These are phyloP conservation scores for Zygaena filipendulae DNA, from an alignment of 2,888 invertebrate species.

Conservation along the genomic window DNA sequence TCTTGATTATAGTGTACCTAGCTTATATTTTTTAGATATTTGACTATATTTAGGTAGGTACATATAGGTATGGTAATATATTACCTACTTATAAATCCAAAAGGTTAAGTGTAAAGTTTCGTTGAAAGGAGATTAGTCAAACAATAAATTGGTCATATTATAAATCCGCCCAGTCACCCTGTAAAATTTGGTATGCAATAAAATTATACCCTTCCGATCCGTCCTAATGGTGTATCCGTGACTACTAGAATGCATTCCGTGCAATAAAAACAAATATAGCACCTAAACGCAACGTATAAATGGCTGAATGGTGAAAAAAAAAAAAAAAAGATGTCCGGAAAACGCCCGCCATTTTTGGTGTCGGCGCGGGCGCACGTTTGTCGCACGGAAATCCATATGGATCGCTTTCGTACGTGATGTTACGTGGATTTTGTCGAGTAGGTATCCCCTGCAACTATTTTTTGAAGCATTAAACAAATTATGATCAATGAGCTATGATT, in stretches of 20 bases:
- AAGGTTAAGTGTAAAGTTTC: too few species aligned
- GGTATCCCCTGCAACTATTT: slow-evolving; percentile 19
- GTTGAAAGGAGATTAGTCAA: too few species aligned
- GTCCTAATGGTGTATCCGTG: slow-evolving; percentile 54
- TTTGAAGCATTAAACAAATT: slow-evolving; percentile 23
- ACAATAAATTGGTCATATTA: too few species aligned
- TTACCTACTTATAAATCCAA: too few species aligned
- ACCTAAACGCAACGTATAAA: slow-evolving; percentile 49
- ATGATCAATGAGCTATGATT: slow-evolving; percentile 31
- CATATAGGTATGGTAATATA: too few species aligned
- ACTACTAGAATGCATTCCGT: slow-evolving; percentile 46
- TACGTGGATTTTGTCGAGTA: slow-evolving; percentile 23
- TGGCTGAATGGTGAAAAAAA: too few species aligned
- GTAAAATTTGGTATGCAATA: slow-evolving; percentile 19
- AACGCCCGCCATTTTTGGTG: slow-evolving; percentile 32
- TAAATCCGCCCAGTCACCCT: slow-evolving; percentile 6
- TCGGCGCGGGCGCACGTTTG: slow-evolving; percentile 40
- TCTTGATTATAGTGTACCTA: too few species aligned
- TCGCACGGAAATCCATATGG: slow-evolving; percentile 48
- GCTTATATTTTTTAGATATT: too few species aligned
- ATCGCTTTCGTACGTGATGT: slow-evolving; percentile 62
- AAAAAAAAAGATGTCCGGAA: slow-evolving; percentile 35
- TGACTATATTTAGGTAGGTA: too few species aligned
- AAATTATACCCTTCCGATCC: slow-evolving; percentile 26
- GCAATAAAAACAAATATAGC: slow-evolving; percentile 64